Percentiles rank a stretch among this genome's conserved stretches.
phyloP scores from a whole-genome alignment of 2,888 invertebrate genomes.

The Tinea semifulvella region DNA sequence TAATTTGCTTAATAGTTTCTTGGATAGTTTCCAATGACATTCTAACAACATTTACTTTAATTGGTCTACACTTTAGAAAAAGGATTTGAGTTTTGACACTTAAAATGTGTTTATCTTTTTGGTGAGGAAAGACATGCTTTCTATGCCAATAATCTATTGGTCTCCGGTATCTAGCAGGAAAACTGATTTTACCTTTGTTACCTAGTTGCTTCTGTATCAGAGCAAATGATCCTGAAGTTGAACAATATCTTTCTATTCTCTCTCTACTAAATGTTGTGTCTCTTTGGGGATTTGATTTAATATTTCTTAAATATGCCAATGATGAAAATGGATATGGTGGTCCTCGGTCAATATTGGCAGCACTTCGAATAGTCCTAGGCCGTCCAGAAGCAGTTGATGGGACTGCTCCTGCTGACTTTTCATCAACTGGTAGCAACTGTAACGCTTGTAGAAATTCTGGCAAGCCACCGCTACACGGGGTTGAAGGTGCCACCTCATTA shows the following conservation, averaged over 20 bases:
- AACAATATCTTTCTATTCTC: slow-evolving; percentile 54
- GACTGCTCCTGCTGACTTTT: slow-evolving; percentile 22
- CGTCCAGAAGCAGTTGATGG: slow-evolving; percentile 24
- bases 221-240: slow-evolving; percentile 25
- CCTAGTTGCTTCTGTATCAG: slow-evolving; percentile 36
- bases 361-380: slow-evolving; percentile 39
- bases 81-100: slow-evolving; percentile 57
- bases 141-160: slow-evolving; percentile 59
- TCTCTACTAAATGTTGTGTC: slow-evolving; percentile 45
- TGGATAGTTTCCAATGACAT: slow-evolving; percentile 50
- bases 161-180: slow-evolving; percentile 47
- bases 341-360: slow-evolving; percentile 44
- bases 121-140: slow-evolving; percentile 46
- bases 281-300: slow-evolving; percentile 37
- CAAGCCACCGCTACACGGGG: slow-evolving; percentile 34
- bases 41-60: slow-evolving; percentile 49
- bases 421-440: slow-evolving; percentile 35
- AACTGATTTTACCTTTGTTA: slow-evolving; percentile 47
- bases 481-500: slow-evolving; percentile 29
- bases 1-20: slow-evolving; percentile 43
- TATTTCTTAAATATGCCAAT: slow-evolving; percentile 47
- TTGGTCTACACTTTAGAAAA: slow-evolving; percentile 56
- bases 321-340: slow-evolving; percentile 61
- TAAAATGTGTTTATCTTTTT: slow-evolving; percentile 49
- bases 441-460: slow-evolving; percentile 49